These are phyloP conservation scores for Scolopax rusticola DNA, from an alignment of 2,797 vertebrate genomes.

Conservation along the genomic window DNA sequence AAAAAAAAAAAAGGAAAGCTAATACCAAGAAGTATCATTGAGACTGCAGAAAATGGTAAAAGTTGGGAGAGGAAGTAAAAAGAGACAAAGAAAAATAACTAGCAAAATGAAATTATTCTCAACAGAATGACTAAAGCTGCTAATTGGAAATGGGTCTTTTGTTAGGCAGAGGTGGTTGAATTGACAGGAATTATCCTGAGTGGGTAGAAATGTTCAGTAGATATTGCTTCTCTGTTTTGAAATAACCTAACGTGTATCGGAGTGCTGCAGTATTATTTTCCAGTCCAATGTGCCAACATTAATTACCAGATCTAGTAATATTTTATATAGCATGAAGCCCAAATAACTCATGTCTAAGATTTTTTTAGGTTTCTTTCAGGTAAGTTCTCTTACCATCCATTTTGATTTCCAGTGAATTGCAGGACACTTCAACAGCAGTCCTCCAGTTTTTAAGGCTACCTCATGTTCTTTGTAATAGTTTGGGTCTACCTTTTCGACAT, in stretches of 20 bases:
- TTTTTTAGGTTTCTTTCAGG: not conserved
- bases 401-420: not conserved
- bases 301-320: not conserved
- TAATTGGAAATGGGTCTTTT: not conserved
- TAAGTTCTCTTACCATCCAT: not conserved
- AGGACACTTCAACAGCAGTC: not conserved
- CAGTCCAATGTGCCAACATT: not conserved
- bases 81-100: not conserved
- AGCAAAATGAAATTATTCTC: not conserved
- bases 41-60: not conserved
- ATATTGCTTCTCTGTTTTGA: not conserved
- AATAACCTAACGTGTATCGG: not conserved
- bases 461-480: not conserved
- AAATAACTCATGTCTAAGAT: rapidly evolving
- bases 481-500: not conserved
- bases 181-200: not conserved
- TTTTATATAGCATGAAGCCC: not conserved
- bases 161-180: not conserved
- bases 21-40: not conserved
- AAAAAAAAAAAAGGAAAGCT: not conserved
- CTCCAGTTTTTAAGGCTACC: not conserved
- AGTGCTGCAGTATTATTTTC: not conserved
- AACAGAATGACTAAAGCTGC: not conserved
- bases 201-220: not conserved
- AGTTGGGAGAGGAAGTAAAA: not conserved